Conservation (phyloP, 2,888 invertebrate species). For the Gibbula magus region DNA sequence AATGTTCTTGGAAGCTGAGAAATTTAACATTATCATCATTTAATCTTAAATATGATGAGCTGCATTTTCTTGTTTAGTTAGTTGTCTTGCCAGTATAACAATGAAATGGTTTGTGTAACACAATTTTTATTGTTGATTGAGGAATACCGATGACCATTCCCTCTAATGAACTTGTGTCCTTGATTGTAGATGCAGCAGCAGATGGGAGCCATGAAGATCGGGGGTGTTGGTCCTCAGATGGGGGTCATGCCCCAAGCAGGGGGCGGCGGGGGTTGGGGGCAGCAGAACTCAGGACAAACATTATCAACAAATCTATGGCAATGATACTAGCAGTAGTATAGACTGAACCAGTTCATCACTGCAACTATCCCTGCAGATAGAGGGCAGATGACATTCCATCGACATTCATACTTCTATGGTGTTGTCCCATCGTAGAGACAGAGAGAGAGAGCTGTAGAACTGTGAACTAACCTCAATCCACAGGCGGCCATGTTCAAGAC, state of each 20-base stretch:
- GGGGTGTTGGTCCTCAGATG: slow-evolving; percentile 38
- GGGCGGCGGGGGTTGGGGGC: slow-evolving; percentile 52
- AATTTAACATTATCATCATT: too few species aligned
- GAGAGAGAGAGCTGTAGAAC: background rate
- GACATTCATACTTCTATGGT: background rate
- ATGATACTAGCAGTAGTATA: slow-evolving; percentile 44
- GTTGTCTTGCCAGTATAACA: too few species aligned
- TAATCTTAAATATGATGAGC: too few species aligned
- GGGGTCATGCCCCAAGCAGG: slow-evolving; percentile 48
- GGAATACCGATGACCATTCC: background rate
- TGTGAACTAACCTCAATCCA: too few species aligned
- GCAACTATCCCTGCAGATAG: slow-evolving; percentile 1
- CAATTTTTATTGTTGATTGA: too few species aligned
- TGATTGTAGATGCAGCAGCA: slow-evolving; percentile 64
- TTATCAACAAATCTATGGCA: slow-evolving; percentile 68
- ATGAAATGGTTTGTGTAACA: too few species aligned
- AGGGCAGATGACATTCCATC: slow-evolving; percentile 14
- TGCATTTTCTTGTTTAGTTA: too few species aligned
- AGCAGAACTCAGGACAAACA: slow-evolving; percentile 58
- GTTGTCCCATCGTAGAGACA: background rate
- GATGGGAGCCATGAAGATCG: slow-evolving; percentile 61
- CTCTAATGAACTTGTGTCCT: too few species aligned
- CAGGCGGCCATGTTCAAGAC: too few species aligned
- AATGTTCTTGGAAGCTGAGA: too few species aligned
- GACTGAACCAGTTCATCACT: slow-evolving; percentile 25